phyloP scores from a whole-genome alignment of 2,797 vertebrate genomes.

The Lithobates sylvaticus region DNA sequence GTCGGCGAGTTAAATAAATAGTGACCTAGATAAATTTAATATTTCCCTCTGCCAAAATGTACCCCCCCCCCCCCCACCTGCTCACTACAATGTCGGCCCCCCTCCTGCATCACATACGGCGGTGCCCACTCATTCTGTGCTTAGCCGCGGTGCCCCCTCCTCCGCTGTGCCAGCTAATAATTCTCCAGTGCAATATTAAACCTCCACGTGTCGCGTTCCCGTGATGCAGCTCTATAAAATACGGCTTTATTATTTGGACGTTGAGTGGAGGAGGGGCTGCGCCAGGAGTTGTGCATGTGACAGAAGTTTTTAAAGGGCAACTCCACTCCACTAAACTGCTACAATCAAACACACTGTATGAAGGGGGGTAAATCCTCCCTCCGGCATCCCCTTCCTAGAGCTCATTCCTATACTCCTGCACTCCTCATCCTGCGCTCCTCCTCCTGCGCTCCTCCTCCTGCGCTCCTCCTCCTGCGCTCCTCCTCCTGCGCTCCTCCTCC shows the following conservation, averaged over 20 bases:
- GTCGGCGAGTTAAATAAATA: too few relatives aligned
- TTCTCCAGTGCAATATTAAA: background rate
- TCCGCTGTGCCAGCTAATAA: slow-evolving; percentile 8
- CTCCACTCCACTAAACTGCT: background rate
- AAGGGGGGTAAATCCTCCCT: too few relatives aligned
- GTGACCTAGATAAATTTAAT: too few relatives aligned
- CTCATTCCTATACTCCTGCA: too few relatives aligned
- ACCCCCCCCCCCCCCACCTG: background rate
- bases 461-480: too few relatives aligned
- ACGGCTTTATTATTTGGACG: background rate
- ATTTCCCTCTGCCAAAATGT: background rate
- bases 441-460: too few relatives aligned
- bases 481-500: too few relatives aligned
- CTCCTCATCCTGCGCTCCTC: too few relatives aligned
- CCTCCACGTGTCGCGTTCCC: background rate
- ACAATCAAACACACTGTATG: background rate
- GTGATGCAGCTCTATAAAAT: background rate
- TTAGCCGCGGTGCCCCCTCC: slow-evolving; percentile 5
- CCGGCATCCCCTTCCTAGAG: too few relatives aligned
- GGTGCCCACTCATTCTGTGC: slow-evolving; percentile 9
- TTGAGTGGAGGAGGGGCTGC: background rate
- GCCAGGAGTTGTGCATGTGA: background rate
- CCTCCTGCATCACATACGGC: background rate
- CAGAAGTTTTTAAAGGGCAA: background rate
- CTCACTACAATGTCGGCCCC: slow-evolving; percentile 8